Conservation (phyloP, 2,113 vertebrate genomes). For the Callocephalon fimbriatum region DNA sequence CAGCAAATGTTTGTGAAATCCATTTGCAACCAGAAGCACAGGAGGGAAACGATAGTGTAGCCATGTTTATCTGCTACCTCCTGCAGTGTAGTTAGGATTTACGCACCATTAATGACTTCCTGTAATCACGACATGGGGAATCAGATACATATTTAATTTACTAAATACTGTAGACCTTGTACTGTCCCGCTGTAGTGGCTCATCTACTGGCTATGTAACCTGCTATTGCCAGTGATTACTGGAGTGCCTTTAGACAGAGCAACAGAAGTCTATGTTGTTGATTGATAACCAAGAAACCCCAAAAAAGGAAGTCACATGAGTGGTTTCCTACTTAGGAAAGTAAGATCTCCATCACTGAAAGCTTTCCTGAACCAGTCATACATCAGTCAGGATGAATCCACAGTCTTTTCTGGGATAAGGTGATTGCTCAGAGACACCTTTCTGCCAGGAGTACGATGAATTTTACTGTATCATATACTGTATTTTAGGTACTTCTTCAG, state of each 20-base stretch:
- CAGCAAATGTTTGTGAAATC: background rate
- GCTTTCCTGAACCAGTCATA: background rate
- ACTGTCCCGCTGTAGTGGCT: background rate
- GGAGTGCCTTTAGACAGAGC: background rate
- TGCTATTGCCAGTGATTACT: background rate
- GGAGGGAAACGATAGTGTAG: accelerated
- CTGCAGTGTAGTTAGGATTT: background rate
- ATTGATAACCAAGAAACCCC: background rate
- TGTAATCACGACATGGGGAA: background rate
- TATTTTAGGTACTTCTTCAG: background rate
- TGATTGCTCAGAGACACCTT: background rate
- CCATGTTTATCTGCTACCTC: accelerated
- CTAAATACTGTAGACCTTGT: accelerated
- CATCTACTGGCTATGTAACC: background rate
- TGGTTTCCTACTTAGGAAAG: background rate
- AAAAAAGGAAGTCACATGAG: accelerated
- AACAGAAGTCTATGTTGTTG: background rate
- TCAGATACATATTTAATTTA: background rate
- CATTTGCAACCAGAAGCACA: background rate
- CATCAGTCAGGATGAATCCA: background rate
- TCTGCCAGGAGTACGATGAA: background rate
- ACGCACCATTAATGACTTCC: background rate
- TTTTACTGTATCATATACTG: background rate
- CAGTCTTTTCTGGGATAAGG: background rate
- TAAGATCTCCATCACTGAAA: background rate